A percentile compares a stretch with the other conserved stretches of the same genome.
Conservation (phyloP, 2,113 vertebrate species). For the Larimichthys polyactis region DNA sequence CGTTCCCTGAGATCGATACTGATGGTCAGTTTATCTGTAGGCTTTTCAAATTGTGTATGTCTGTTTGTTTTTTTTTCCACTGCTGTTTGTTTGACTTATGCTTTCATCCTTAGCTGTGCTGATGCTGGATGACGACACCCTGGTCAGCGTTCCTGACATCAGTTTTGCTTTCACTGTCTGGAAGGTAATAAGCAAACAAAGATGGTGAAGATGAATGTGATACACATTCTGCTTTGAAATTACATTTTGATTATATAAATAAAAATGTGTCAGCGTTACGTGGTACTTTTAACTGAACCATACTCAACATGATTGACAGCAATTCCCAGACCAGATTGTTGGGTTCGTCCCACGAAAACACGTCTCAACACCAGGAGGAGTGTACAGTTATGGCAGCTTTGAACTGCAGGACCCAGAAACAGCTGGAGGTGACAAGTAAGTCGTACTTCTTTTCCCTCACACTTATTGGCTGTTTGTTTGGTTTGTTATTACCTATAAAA, state of each 20-base stretch:
- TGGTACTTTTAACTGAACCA: not conserved
- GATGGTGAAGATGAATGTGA: not conserved
- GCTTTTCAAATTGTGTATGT: not conserved
- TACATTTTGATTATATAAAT: not conserved
- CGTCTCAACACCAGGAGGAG: conserved; percentile 86
- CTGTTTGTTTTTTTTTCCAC: not conserved
- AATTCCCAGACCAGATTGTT: conserved; percentile 96
- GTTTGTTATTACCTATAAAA: not conserved
- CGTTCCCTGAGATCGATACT: conserved; percentile 91
- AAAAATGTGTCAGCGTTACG: not conserved
- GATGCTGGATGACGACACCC: conserved; percentile 95
- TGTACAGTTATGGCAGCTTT: conserved; percentile 94
- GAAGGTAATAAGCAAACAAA: conserved; percentile 87
- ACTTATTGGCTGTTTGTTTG: not conserved
- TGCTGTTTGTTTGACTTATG: not conserved
- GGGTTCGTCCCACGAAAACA: conserved; percentile 98
- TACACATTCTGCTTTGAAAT: not conserved
- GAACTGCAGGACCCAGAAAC: conserved; percentile 89
- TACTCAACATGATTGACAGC: conserved; percentile 77
- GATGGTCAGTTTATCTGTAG: conserved; percentile 80
- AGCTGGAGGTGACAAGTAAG: conserved; percentile 87
- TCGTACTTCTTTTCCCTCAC: not conserved
- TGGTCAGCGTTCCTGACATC: conserved; percentile 93
- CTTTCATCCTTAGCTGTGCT: conserved; percentile 85
- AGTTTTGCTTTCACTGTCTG: conserved; percentile 95